Evolutionary conservation across 2,888 invertebrate genomes (phyloP).

Genomic region (Diarsia brunnea): DNA sequence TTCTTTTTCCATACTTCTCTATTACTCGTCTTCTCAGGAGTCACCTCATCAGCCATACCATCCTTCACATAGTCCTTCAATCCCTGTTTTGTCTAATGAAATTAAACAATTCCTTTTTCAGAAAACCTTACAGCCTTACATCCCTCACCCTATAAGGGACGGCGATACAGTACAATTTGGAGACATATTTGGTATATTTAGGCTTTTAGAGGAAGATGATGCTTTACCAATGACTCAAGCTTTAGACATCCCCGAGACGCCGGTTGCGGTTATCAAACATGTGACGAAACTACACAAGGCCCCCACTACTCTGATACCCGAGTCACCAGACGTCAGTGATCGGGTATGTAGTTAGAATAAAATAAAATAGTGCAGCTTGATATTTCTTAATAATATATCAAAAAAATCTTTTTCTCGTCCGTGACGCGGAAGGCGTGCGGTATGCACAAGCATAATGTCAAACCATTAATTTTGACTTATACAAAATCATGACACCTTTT

Average conservation of each 20-base stretch:
- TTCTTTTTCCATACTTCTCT: no score
- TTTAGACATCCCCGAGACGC: conserved; percentile 83
- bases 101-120: conserved; percentile 65
- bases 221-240: conserved; percentile 86
- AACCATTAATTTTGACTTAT: not conserved
- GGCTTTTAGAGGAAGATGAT: conserved; percentile 80
- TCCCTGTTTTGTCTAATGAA: not conserved
- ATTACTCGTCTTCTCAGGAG: no score
- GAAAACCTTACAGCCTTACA: conserved; percentile 82
- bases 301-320: conserved; percentile 79
- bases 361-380: not conserved
- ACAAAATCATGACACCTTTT: not conserved
- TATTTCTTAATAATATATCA: no score
- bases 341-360: conserved; percentile 70
- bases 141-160: conserved; percentile 80
- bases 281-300: conserved; percentile 72
- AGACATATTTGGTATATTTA: conserved; percentile 84
- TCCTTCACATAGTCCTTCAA: no score
- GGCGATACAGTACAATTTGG: conserved; percentile 87
- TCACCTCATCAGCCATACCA: no score
- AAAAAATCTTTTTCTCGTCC: no score
- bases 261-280: conserved; percentile 68
- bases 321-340: conserved; percentile 87
- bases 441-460: not conserved
- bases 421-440: not conserved